phyloP scores from a whole-genome alignment of 1,140 invertebrate species.

The Gonioctena quinquepunctata region DNA sequence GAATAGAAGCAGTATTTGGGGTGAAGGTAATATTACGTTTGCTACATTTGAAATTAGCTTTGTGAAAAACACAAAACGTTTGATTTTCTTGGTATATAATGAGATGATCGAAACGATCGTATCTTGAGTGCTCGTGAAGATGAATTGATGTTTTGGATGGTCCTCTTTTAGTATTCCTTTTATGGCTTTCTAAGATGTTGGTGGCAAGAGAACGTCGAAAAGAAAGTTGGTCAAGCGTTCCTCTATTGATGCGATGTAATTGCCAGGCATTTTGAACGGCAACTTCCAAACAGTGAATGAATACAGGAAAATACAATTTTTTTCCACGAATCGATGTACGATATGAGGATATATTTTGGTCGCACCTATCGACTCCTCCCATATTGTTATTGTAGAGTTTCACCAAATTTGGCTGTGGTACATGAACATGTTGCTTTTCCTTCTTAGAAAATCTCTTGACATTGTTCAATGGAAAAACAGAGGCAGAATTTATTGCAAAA shows the following conservation, averaged over 20 bases:
- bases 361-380: constrained; percentile 42
- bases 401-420: constrained; percentile 40
- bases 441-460: constrained; percentile 36
- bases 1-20: constrained; percentile 31
- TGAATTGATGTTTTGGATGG: constrained; percentile 6
- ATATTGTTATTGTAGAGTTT: constrained; percentile 41
- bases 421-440: constrained; percentile 34
- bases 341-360: constrained; percentile 45
- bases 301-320: constrained; percentile 50
- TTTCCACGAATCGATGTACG: constrained; percentile 42
- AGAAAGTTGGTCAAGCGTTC: constrained; percentile 34
- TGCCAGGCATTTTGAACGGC: constrained; percentile 50
- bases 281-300: constrained; percentile 44
- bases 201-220: constrained; percentile 36
- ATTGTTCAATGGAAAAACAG: constrained; percentile 24
- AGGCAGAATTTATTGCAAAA: constrained; percentile 22
- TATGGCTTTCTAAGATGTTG: constrained; percentile 31
- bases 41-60: constrained; percentile 21
- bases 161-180: constrained; percentile 27
- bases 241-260: constrained; percentile 35
- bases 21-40: constrained; percentile 38
- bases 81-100: constrained; percentile 35
- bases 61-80: constrained; percentile 34
- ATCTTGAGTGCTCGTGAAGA: constrained; percentile 14
- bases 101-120: constrained; percentile 34